Evolutionary conservation across 92 coral and sea anemone genomes (phyloP).

Genomic region (Blastomussa wellsi): DNA sequence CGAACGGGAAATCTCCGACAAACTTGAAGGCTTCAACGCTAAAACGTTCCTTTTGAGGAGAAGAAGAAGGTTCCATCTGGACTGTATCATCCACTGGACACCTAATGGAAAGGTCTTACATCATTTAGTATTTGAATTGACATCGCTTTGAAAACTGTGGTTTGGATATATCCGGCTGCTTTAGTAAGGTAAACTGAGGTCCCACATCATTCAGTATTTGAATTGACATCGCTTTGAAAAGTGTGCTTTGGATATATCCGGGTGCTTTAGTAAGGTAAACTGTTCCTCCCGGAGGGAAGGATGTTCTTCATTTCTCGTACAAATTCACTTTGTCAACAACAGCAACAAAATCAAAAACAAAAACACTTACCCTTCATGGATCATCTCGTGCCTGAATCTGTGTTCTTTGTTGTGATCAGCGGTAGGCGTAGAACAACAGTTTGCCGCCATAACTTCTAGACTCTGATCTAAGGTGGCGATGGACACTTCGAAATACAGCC

Average conservation of each 20-base stretch:
- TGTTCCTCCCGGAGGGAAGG: not conserved
- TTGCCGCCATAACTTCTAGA: conserved; percentile 73
- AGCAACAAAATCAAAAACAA: too few species aligned
- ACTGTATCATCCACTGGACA: conserved; percentile 76
- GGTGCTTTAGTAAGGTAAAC: not conserved
- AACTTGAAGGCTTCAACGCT: conserved; percentile 82
- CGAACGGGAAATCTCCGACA: conserved; percentile 84
- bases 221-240: not conserved
- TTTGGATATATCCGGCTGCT: too few species aligned
- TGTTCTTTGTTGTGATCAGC: conserved; percentile 85
- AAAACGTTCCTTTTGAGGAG: conserved; percentile 77
- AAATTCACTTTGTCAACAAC: not conserved
- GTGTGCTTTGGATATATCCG: not conserved
- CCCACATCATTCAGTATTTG: not conserved
- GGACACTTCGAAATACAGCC: conserved; percentile 83
- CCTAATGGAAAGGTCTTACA: conserved; percentile 12
- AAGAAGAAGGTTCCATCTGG: conserved; percentile 59
- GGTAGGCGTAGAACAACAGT: conserved; percentile 85
- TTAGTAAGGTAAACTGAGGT: not conserved
- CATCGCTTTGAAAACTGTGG: not conserved
- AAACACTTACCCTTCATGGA: conserved; percentile 73
- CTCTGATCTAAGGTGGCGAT: conserved; percentile 78
- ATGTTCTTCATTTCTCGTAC: not conserved
- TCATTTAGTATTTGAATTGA: not conserved
- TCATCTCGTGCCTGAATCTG: conserved; percentile 72